These are phyloP conservation scores for Molanna angustata DNA, from an alignment of 2,888 invertebrate species.

Conservation along the genomic window DNA sequence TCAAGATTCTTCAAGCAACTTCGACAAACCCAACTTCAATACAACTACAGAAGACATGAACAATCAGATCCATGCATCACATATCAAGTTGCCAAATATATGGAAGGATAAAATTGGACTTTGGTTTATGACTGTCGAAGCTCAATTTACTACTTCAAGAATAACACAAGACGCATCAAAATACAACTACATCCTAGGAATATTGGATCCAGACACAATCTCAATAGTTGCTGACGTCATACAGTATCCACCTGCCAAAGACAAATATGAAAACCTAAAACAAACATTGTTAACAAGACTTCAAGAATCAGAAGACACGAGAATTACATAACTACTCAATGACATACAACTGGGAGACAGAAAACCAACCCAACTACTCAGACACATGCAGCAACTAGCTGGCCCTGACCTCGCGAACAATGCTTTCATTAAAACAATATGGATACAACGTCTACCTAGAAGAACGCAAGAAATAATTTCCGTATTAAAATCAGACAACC, in stretches of 20 bases:
- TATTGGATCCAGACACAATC: background rate
- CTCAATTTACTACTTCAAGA: too few species aligned
- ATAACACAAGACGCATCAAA: too few species aligned
- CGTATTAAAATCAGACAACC: too few species aligned
- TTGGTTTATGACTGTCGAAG: background rate
- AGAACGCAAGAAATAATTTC: too few species aligned
- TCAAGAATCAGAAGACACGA: conserved; percentile 3
- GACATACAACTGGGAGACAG: conserved; percentile 7
- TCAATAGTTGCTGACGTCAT: background rate
- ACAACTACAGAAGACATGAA: too few species aligned
- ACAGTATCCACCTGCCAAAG: background rate
- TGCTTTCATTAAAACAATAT: background rate
- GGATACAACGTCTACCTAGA: conserved; percentile 9
- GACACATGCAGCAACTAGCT: conserved; percentile 2
- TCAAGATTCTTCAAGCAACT: too few species aligned
- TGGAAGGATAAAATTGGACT: background rate
- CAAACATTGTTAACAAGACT: background rate
- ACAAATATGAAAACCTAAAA: conserved; percentile 1
- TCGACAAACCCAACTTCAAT: too few species aligned
- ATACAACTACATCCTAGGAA: too few species aligned
- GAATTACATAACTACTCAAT: conserved; percentile 1
- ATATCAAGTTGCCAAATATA: background rate
- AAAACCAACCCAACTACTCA: conserved; percentile 1
- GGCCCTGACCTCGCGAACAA: background rate
- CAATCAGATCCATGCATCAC: too few species aligned